Percentiles rank a stretch among this genome's conserved stretches.
These are phyloP conservation scores for Malurus elegans DNA, from an alignment of 2,113 vertebrate species.

Conservation along the genomic window DNA sequence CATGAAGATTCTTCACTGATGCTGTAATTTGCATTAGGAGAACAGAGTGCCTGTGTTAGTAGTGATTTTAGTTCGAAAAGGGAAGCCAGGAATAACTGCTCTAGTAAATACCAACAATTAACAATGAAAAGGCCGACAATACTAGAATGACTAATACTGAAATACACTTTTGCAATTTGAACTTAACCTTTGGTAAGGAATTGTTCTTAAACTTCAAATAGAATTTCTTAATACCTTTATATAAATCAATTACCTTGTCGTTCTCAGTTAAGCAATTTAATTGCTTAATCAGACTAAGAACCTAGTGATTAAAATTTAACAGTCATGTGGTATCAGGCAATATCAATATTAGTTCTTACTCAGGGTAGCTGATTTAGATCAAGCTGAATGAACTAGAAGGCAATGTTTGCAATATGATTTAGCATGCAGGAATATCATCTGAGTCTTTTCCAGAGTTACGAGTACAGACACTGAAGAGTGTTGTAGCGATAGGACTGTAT, in stretches of 20 bases:
- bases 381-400: slow-evolving; percentile 6
- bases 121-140: not conserved
- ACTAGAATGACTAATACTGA: not conserved
- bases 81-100: not conserved
- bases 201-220: slow-evolving; percentile 52
- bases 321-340: not conserved
- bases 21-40: slow-evolving; percentile 36
- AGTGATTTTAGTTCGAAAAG: not conserved
- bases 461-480: slow-evolving; percentile 19
- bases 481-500: not conserved
- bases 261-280: slow-evolving; percentile 54
- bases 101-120: slow-evolving; percentile 17
- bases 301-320: slow-evolving; percentile 40
- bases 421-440: slow-evolving; percentile 3
- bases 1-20: slow-evolving; percentile 25
- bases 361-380: slow-evolving; percentile 26
- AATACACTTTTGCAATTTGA: not conserved
- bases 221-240: slow-evolving; percentile 33
- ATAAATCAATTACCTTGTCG: slow-evolving; percentile 36
- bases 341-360: slow-evolving; percentile 50
- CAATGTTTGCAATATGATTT: not conserved
- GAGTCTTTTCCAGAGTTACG: not conserved
- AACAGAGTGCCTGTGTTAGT: not conserved
- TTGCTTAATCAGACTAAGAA: slow-evolving; percentile 51
- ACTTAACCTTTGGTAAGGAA: not conserved